Evolutionary conservation across 2,797 vertebrate genomes (phyloP), one percentile per base, ranked within the genome.

Genomic region (Anabacerthia variegaticeps): DNA sequence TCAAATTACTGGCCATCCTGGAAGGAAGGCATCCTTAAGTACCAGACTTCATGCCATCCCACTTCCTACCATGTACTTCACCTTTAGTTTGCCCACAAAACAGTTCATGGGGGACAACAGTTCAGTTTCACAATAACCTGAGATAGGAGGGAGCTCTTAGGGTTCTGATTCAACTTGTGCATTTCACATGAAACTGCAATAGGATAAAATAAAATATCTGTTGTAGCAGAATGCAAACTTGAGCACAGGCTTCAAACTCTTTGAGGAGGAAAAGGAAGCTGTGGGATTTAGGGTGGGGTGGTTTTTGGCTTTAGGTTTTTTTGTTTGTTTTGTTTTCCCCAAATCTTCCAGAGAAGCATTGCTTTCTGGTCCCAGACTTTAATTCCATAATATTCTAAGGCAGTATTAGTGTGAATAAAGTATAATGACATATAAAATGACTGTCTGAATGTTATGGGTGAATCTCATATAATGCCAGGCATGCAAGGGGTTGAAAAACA

Each of bases 261-360:
- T 72, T 46, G 27, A 74, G 14, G 4, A 77, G 11, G 14, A 51
- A 43, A 10, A 74, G 6, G 26, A 65, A 80, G 10, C 2, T 73
- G 67, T 67, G 9, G 9, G 7, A 0, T 89, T 61, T 69, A 48
- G 7, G 3, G 12, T 52, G 12, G 2, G 0, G 4, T 22, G 10
- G 4, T 17, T 44, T 71, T 56, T 37, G 1, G 3, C 6, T 73
- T 51, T 37, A 44, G 6, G 1, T 14, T 36, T 27, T 13, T 32
- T 37, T 37, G 2, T 4, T 63, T 52, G 16, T 44, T 65, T 75
- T 30, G 2, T 14, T 51, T 46, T 49, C 6, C 1, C 1, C 5
- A 62, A 55, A 56, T 10, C 5, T 65, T 65, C 26, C 19, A 72
- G 22, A 37, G 30, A 55, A 75, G 5, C 12, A 15, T 14, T 55